A percentile compares a stretch with the other conserved stretches of the same genome.
Conservation (phyloP, 2,888 invertebrate species). For the Caenorhabditis plicata region DNA sequence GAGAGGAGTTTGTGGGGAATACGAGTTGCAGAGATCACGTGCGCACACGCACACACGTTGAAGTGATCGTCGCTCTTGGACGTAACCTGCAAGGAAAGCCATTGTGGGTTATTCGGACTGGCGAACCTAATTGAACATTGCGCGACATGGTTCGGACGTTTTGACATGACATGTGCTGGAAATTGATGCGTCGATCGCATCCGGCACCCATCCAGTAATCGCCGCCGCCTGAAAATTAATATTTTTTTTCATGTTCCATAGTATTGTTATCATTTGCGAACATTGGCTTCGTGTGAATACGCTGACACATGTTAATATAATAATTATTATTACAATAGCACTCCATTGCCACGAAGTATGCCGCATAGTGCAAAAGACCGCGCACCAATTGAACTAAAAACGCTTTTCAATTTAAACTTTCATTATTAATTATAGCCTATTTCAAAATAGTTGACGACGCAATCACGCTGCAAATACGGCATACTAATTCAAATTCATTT, state of each 20-base stretch:
- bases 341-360: too few species aligned
- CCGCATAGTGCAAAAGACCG: too few species aligned
- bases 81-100: constrained; percentile 31
- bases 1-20: neutral
- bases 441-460: too few species aligned
- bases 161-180: constrained; percentile 54
- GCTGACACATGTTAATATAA: too few species aligned
- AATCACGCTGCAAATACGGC: too few species aligned
- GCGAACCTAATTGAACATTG: constrained; percentile 48
- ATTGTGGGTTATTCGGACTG: neutral
- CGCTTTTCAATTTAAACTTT: too few species aligned
- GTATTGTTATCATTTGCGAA: constrained; percentile 7
- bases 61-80: constrained; percentile 53
- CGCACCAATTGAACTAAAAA: too few species aligned
- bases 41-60: constrained; percentile 59
- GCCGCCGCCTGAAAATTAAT: constrained; percentile 43
- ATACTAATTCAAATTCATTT: too few species aligned
- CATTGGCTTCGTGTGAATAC: too few species aligned
- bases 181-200: constrained; percentile 57
- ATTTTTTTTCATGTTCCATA: neutral
- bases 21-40: constrained; percentile 51
- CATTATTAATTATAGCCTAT: too few species aligned
- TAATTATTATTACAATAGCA: too few species aligned
- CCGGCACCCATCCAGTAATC: constrained; percentile 61
- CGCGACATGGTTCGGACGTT: constrained; percentile 53